Percentiles rank a stretch among this genome's conserved stretches.
These are phyloP conservation scores for Phyllopteryx taeniolatus DNA, from an alignment of 2,113 vertebrate species.

Conservation along the genomic window DNA sequence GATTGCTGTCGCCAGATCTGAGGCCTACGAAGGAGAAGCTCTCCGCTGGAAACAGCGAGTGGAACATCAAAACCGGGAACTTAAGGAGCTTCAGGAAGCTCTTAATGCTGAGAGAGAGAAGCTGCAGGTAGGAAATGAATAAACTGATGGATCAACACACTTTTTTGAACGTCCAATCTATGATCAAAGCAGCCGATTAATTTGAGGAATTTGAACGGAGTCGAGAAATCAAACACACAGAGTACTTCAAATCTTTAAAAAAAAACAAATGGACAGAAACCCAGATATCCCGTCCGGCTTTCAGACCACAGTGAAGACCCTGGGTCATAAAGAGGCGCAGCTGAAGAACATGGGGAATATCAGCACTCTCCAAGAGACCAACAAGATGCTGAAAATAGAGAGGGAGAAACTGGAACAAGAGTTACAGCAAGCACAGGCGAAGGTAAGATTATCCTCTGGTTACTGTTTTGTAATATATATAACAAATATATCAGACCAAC, in stretches of 20 bases:
- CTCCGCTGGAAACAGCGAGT: slow-evolving; percentile 85
- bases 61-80: slow-evolving; percentile 86
- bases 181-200: neutral
- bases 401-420: slow-evolving; percentile 87
- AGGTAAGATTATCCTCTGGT: slow-evolving; percentile 51
- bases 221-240: too few species aligned
- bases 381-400: slow-evolving; percentile 85
- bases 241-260: too few species aligned
- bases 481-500: neutral
- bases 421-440: slow-evolving; percentile 86
- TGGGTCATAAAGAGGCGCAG: slow-evolving; percentile 89
- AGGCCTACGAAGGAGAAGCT: slow-evolving; percentile 87
- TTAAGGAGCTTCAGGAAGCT: slow-evolving; percentile 86
- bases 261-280: neutral
- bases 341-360: slow-evolving; percentile 92
- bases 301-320: slow-evolving; percentile 85
- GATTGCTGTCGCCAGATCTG: slow-evolving; percentile 85
- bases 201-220: neutral
- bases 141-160: neutral
- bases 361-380: slow-evolving; percentile 85
- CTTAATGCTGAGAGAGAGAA: slow-evolving; percentile 88
- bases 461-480: slow-evolving; percentile 38
- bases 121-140: slow-evolving; percentile 79
- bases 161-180: neutral
- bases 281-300: neutral